Conservation (phyloP, 2,888 invertebrate species). For the Amphipyra tragopoginis region DNA sequence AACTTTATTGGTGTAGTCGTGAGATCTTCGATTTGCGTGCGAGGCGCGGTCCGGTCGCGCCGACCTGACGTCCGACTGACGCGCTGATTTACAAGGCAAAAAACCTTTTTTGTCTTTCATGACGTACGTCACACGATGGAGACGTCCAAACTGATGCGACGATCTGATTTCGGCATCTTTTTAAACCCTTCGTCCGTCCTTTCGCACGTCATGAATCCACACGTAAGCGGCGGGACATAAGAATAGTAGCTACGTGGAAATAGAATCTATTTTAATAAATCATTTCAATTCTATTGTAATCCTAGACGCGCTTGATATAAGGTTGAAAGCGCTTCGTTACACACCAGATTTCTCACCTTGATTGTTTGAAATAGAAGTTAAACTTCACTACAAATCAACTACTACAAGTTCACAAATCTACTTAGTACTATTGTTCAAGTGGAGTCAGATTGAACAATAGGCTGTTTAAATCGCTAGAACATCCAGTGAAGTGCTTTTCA, state of each 20-base stretch:
- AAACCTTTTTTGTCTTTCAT: conserved; percentile 77
- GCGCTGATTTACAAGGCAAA: conserved; percentile 85
- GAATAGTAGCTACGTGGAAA: conserved; percentile 52
- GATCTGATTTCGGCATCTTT: conserved; percentile 87
- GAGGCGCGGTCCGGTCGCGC: conserved; percentile 51
- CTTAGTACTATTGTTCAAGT: conserved; percentile 54
- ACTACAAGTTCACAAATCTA: conserved; percentile 54
- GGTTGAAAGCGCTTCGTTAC: conserved; percentile 21
- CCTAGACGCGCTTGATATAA: conserved; percentile 20
- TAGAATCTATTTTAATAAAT: conserved; percentile 47
- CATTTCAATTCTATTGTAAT: conserved; percentile 18
- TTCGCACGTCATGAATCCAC: conserved; percentile 68
- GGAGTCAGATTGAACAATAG: conserved; percentile 53
- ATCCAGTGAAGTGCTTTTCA: conserved; percentile 43
- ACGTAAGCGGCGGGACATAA: conserved; percentile 58
- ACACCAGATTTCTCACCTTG: conserved; percentile 34
- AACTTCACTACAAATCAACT: conserved; percentile 54
- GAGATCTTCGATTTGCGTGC: conserved; percentile 75
- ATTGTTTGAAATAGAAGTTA: conserved; percentile 55
- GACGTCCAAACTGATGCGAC: conserved; percentile 75
- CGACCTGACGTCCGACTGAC: conserved; percentile 66
- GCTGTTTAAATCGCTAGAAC: conserved; percentile 51
- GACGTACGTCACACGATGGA: conserved; percentile 79
- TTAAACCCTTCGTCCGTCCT: conserved; percentile 73
- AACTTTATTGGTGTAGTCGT: conserved; percentile 66